Evolutionary conservation across 2,113 vertebrate species (phyloP), one percentile per base, ranked within the genome.

Genomic region (Notiomystis cincta): DNA sequence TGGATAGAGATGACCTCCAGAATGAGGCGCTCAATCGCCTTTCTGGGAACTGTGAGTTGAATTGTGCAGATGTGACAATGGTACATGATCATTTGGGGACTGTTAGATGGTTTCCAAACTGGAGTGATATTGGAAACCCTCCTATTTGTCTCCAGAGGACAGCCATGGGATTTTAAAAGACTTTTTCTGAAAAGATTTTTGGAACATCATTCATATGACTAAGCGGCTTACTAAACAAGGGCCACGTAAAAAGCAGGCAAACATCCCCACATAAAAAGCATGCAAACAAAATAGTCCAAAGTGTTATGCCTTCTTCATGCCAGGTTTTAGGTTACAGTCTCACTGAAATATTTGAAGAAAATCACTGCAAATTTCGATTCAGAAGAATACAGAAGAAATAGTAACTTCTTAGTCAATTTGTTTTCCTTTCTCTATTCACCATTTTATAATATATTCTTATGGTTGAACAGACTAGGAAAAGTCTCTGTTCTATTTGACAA

Each of bases 361-460:
- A 87, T 45, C 24, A 25, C 38, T 50, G 28, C 23, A 64, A 77
- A 21, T 10, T 22, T 60, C 1, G 0, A 13, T 83, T 69, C 60
- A 77, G 33, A 83, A 87, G 28, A 47, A 57, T 35, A 51, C 15
- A 91, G 82, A 85, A 30, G 14, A 87, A 71, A 61, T 13, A 50
- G 16, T 30, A 40, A 60, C 7, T 78, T 82, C 4, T 40, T 5
- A 25, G 7, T 38, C 2, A 51, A 11, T 0, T 0, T 33, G 13
- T 69, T 72, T 62, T 31, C 19, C 7, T 78, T 33, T 61, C 8
- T 82, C 44, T 78, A 19, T 79, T 82, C 25, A 20, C 62, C 18
- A 51, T 78, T 78, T 82, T 44, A 38, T 60, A 78, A 56, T 66
- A 28, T 33, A 69, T 28, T 27, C 6, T 13, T 42, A 5, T 61